phyloP scores from a whole-genome alignment of 1,140 invertebrate genomes.

The Drosophila ogumai region DNA sequence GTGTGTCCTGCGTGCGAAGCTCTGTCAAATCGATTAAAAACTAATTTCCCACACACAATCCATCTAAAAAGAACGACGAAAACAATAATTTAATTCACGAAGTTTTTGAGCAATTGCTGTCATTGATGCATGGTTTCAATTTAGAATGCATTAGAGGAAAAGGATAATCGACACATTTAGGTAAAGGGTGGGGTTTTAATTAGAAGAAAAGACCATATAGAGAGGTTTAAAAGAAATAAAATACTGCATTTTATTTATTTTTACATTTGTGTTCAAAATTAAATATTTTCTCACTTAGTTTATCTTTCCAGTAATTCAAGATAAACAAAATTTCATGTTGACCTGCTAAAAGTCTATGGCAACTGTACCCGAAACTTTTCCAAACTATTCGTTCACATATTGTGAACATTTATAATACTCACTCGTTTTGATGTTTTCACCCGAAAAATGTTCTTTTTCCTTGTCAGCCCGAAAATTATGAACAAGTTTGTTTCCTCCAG shows the following conservation, averaged over 20 bases:
- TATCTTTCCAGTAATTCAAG: neutral
- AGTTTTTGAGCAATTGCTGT: constrained; percentile 30
- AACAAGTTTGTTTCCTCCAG: constrained; percentile 42
- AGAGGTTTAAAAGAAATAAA: neutral
- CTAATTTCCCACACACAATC: constrained; percentile 66
- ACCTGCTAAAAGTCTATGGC: neutral
- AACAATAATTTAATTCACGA: constrained; percentile 34
- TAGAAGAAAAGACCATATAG: neutral
- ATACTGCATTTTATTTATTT: neutral
- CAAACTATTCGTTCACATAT: constrained; percentile 2
- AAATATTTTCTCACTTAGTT: neutral
- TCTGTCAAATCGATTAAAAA: constrained; percentile 83
- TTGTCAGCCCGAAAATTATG: constrained; percentile 22
- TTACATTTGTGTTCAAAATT: neutral
- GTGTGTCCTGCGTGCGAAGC: constrained; percentile 47
- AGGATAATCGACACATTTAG: neutral
- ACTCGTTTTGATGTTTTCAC: constrained; percentile 3
- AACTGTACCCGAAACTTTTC: constrained; percentile 26
- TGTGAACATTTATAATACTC: constrained; percentile 21
- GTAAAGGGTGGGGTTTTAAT: neutral
- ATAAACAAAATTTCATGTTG: neutral
- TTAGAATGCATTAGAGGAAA: neutral
- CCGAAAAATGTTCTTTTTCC: constrained; percentile 2
- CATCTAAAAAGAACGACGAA: constrained; percentile 30
- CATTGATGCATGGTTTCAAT: constrained; percentile 32